Base-by-base conservation (phyloP, 2,888 invertebrate species). In the Coenonympha glycerion region DNA sequence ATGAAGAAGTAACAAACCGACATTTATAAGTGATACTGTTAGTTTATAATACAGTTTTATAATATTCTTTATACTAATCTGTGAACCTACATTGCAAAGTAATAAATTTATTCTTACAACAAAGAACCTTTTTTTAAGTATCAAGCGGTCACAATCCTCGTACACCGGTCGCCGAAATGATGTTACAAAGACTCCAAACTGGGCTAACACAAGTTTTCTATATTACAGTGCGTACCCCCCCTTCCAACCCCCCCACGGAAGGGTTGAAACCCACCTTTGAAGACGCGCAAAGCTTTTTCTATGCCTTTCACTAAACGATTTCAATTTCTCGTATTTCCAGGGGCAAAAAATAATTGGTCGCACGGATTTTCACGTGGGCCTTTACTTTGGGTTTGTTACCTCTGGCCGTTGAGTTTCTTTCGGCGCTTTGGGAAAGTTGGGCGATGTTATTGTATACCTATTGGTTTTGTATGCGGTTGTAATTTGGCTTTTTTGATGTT, bases 131-230 rank as follows among this genome's bases (percentile, higher is more conserved):
- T 26, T 16, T 24, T 4, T 60, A 61, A 70, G 45, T 60, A 63
- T 62, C 79, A 79, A 80, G 39, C 60, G 33, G 1, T 2, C n/a
- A 53, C 46, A 33, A 24, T 56, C 75, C 34, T n/a, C 40, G 56
- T 78, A 68, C 52, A 71, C 64, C 66, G 71, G 76, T 80, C 80
- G 78, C 83, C 84, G 76, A 86, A 87, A 87, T 87, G 86, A 86
- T 86, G 86, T 86, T 86, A 87, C 87, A 87, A 87, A 87, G 84
- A 83, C 84, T 76, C 76, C 82, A 83, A 86, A 86, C 86, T 85
- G 86, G 87, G 87, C 86, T 87, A 87, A 87, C 86, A 87, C 86
- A 86, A 87, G 86, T 87, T 86, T 87, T 86, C 87, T 87, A 86
- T 86, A 86, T 85, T 82, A 80, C 85, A 70, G 83, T 82, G 79